Evolutionary conservation across 2,888 invertebrate genomes (phyloP).

Genomic region (Pristionchus exspectatus): DNA sequence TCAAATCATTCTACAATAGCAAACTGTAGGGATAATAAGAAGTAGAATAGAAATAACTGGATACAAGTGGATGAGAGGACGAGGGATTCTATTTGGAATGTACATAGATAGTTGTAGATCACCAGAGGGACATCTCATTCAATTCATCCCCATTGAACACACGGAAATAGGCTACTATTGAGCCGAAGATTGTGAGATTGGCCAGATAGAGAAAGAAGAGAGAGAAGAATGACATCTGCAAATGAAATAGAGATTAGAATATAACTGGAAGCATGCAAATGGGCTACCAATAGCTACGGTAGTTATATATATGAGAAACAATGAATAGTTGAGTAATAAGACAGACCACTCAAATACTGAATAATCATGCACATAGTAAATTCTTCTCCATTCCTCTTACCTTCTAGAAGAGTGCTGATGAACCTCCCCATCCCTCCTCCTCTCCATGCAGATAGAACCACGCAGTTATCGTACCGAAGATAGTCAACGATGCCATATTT

Average conservation of each 20-base stretch:
- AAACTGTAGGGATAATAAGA: neutral
- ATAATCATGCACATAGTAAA: neutral
- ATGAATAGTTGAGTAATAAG: neutral
- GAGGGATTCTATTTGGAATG: constrained; percentile 12
- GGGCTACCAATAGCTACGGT: neutral
- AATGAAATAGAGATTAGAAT: constrained; percentile 33
- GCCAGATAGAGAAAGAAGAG: constrained; percentile 71
- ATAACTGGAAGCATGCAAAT: constrained; percentile 14
- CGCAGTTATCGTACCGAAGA: constrained; percentile 75
- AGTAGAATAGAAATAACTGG: neutral
- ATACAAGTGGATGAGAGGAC: neutral
- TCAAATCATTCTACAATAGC: constrained; percentile 34
- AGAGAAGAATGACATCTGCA: constrained; percentile 66
- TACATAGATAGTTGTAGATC: constrained; percentile 33
- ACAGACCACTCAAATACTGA: neutral
- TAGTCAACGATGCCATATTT: constrained; percentile 70
- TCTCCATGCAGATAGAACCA: constrained; percentile 77
- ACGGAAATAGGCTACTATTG: constrained; percentile 71
- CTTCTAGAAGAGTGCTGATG: constrained; percentile 69
- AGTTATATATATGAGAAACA: neutral
- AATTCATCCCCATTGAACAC: constrained; percentile 72
- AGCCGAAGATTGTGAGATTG: constrained; percentile 70
- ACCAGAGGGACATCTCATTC: constrained; percentile 72
- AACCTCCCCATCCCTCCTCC: constrained; percentile 73
- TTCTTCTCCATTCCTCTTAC: neutral